A percentile compares a stretch with the other conserved stretches of the same genome.
phyloP scores from a whole-genome alignment of 2,113 vertebrate genomes.

The Neodon shergylaensis region DNA sequence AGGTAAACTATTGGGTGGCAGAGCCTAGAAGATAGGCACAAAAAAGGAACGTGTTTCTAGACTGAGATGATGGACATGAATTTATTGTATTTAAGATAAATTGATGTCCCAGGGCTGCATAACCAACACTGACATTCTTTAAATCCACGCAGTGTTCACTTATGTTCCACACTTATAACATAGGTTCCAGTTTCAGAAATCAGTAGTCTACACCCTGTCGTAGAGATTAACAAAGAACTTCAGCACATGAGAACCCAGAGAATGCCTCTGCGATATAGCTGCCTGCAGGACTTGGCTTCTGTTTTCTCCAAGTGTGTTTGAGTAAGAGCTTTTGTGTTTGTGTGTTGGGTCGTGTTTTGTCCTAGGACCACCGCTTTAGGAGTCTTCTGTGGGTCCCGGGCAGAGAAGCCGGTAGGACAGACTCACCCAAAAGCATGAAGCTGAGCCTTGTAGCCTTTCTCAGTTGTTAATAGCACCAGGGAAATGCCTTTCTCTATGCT shows the following conservation, averaged over 20 bases:
- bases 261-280: not conserved
- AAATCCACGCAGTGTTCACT: not conserved
- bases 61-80: not conserved
- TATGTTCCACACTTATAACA: not conserved
- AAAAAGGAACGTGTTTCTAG: not conserved
- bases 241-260: not conserved
- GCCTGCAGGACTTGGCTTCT: not conserved
- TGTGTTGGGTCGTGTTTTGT: not conserved
- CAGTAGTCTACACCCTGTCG: not conserved
- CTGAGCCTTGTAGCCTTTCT: not conserved
- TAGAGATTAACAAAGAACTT: not conserved
- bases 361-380: not conserved
- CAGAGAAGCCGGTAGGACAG: not conserved
- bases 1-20: not conserved
- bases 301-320: not conserved
- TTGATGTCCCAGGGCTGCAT: not conserved
- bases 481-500: not conserved
- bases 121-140: slow-evolving; percentile 11
- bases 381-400: not conserved
- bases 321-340: not conserved
- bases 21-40: not conserved
- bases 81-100: not conserved
- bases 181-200: not conserved
- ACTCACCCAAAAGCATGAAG: not conserved
- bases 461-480: not conserved